Evolutionary conservation across 92 coral and sea anemone species (phyloP), one percentile per base, ranked within the genome.

Genomic region (Pocillopora meandrina): DNA sequence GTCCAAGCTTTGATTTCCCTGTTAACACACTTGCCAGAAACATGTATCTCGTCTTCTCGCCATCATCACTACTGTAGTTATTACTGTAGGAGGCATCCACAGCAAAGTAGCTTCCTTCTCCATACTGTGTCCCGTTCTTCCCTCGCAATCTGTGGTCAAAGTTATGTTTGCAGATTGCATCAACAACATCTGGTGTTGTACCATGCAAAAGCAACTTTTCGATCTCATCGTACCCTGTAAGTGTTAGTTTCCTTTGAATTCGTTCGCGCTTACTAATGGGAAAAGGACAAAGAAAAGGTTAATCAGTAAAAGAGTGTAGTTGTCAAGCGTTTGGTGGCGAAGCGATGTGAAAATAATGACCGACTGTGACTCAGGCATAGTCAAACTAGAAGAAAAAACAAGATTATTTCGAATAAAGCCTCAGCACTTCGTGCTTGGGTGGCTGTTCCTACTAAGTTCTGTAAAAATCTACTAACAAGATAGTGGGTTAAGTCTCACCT

Each of bases 111-210:
- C 92, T 95, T 31, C 98, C 98, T 61, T 89, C 84, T 35, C 98
- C 98, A 70, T 91, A 95, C 20, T 68, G 61, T 47, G 97, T 86
- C 6, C 95, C 98, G 55, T 95, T 92, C 75, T 91, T 95, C 26
- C 98, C 98, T 80, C 93, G 88, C 76, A 93, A 65, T 64, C 98
- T 92, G 93, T 94, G 92, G 83, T 95, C 98, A 70, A 95, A 95
- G n/a, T 95, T 95, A 76, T 95, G 98, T 84, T 95, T 95, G 79
- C 98, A 95, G 65, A 95, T 93, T 36, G 96, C 95, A 2, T 89
- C 82, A n/a, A 88, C 84, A 57, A 87, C 87, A 3, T 87, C 95
- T 13, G 78, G 3, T 12, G 64, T 17, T 2, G 98, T 95, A 57
- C 98, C 98, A 65, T 95, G 98, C 63, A 95, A 95, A 19, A 95